phyloP scores from a whole-genome alignment of 1,140 invertebrate genomes.

The Pararge aegeria region DNA sequence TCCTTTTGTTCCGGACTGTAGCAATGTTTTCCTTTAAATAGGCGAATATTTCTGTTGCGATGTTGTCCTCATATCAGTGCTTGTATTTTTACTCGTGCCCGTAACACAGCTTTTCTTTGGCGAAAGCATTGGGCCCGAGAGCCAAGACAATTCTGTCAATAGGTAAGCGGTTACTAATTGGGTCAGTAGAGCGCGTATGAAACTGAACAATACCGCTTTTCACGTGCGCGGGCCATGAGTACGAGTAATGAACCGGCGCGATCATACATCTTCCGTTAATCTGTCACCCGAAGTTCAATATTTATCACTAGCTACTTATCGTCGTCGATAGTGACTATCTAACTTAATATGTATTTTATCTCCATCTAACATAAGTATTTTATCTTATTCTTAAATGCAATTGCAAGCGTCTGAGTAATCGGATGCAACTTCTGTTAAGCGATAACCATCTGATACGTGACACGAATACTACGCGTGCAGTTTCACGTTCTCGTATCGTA shows the following conservation, averaged over 20 bases:
- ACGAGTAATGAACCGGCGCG: neutral
- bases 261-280: neutral
- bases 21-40: neutral
- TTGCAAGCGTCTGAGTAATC: conserved; percentile 20
- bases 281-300: neutral
- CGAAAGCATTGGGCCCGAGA: conserved; percentile 39
- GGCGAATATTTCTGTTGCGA: neutral
- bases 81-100: neutral
- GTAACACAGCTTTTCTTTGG: conserved; percentile 22
- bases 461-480: conserved; percentile 42
- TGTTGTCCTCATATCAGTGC: neutral
- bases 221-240: conserved; percentile 20
- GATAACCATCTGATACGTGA: conserved; percentile 31
- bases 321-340: conserved; percentile 12
- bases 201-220: conserved; percentile 28
- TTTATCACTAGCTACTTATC: neutral
- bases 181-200: conserved; percentile 64
- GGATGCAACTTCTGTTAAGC: conserved; percentile 41
- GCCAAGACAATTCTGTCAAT: conserved; percentile 75
- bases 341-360: conserved; percentile 14
- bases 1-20: no score
- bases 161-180: conserved; percentile 56
- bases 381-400: conserved; percentile 2
- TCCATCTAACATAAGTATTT: no score
- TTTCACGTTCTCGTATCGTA: conserved; percentile 44